These are phyloP conservation scores for Rana temporaria DNA, from an alignment of 2,113 vertebrate genomes.

Conservation along the genomic window DNA sequence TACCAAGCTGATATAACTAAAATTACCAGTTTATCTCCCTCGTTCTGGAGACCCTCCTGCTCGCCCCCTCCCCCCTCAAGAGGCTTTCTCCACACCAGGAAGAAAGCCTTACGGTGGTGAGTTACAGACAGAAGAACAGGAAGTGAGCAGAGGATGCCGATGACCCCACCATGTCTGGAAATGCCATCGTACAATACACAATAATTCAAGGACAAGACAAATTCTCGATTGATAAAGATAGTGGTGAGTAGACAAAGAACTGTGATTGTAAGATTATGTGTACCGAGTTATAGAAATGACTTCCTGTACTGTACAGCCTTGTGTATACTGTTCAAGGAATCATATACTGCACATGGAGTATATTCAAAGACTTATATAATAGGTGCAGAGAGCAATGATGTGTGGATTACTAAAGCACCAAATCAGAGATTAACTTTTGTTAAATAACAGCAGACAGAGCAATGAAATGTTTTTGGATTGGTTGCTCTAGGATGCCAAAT, in stretches of 20 bases:
- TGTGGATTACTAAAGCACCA: background rate
- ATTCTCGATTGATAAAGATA: slow-evolving; percentile 78
- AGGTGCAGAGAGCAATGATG: background rate
- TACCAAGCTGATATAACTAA: too few species aligned
- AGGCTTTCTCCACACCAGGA: too few species aligned
- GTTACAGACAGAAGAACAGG: too few species aligned
- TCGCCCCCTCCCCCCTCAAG: too few species aligned
- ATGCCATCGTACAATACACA: slow-evolving; percentile 80
- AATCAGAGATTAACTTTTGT: accelerated
- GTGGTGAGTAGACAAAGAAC: slow-evolving; percentile 72
- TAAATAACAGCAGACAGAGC: too few species aligned
- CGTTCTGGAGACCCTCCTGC: too few species aligned
- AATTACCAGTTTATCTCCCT: too few species aligned
- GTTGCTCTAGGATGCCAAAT: too few species aligned
- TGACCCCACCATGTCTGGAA: slow-evolving; percentile 82
- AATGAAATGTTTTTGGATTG: too few species aligned
- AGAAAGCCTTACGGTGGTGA: too few species aligned
- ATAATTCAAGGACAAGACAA: slow-evolving; percentile 72
- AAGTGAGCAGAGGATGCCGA: slow-evolving; percentile 91
- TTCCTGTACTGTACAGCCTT: background rate
- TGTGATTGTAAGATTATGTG: too few species aligned
- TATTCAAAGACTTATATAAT: background rate
- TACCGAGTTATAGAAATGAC: background rate
- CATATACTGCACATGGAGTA: background rate
- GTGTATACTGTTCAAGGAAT: background rate